Conservation (phyloP, 2,888 invertebrate species). For the Limnephilus lunatus region DNA sequence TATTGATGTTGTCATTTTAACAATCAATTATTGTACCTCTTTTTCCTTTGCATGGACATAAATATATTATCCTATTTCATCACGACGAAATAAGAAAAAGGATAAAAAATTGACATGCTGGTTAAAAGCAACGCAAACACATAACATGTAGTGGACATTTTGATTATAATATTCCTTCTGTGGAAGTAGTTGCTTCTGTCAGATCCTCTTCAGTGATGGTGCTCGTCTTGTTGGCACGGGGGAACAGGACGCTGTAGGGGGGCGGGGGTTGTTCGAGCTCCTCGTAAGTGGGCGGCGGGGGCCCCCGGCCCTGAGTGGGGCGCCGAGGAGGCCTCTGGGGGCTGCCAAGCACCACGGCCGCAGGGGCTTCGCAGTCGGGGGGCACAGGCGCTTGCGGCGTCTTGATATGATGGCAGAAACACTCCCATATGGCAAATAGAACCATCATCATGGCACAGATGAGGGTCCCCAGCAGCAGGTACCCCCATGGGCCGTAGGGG, state of each 20-base stretch:
- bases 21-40: not conserved
- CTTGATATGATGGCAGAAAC: constrained; percentile 76
- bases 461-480: constrained; percentile 83
- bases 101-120: not conserved
- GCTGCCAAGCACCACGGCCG: constrained; percentile 65
- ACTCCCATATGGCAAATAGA: constrained; percentile 84
- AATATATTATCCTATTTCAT: too few relatives aligned
- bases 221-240: constrained; percentile 68
- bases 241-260: constrained; percentile 82
- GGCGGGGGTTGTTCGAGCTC: constrained; percentile 80
- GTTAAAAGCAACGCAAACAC: not conserved
- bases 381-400: constrained; percentile 74
- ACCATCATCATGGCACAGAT: constrained; percentile 83
- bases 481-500: constrained; percentile 86
- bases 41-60: too few relatives aligned
- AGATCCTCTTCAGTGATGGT: constrained; percentile 18
- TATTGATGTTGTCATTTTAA: not conserved
- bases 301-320: constrained; percentile 69
- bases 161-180: not conserved
- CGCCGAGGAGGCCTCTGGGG: constrained; percentile 74
- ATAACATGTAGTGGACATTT: not conserved
- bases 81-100: not conserved
- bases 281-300: constrained; percentile 81
- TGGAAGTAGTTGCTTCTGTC: constrained; percentile 44
- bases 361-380: constrained; percentile 73